Percentiles rank a stretch among this genome's conserved stretches.
Evolutionary conservation across 53 echinoderm and acorn worm genomes (phyloP).

Genomic region (Crossaster papposus): DNA sequence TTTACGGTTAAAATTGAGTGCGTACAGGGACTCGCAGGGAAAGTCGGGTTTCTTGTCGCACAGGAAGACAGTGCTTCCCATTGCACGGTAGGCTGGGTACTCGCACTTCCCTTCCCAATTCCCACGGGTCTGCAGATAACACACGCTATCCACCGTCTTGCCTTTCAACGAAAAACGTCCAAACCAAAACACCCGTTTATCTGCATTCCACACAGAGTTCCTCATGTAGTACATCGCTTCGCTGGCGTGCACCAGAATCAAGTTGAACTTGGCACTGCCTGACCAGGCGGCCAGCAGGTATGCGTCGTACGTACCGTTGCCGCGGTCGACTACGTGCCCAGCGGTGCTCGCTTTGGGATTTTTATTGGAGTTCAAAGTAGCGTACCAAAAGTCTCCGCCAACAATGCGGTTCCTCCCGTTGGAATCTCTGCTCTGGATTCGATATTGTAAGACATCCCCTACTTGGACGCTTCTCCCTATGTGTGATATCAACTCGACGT

Average conservation of each 20-base stretch:
- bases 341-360: constrained; percentile 25
- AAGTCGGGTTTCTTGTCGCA: not conserved
- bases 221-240: constrained; percentile 15
- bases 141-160: not conserved
- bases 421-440: constrained; percentile 29
- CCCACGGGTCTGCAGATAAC: not conserved
- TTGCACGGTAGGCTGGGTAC: not conserved
- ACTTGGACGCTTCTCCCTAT: constrained; percentile 4
- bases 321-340: constrained; percentile 6
- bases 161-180: not conserved
- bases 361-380: not conserved
- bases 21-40: not conserved
- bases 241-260: constrained; percentile 1
- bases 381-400: constrained; percentile 41
- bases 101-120: constrained; percentile 8
- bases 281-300: constrained; percentile 31
- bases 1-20: not conserved
- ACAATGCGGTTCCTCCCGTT: constrained; percentile 11
- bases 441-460: constrained; percentile 47
- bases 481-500: constrained; percentile 26
- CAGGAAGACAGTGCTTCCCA: not conserved
- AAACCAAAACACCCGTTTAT: not conserved
- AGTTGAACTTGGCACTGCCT: constrained; percentile 10
- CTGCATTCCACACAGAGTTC: not conserved
- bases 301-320: constrained; percentile 27